These are phyloP conservation scores for Drosophila kuntzei DNA, from an alignment of 2,888 invertebrate species.

Conservation along the genomic window DNA sequence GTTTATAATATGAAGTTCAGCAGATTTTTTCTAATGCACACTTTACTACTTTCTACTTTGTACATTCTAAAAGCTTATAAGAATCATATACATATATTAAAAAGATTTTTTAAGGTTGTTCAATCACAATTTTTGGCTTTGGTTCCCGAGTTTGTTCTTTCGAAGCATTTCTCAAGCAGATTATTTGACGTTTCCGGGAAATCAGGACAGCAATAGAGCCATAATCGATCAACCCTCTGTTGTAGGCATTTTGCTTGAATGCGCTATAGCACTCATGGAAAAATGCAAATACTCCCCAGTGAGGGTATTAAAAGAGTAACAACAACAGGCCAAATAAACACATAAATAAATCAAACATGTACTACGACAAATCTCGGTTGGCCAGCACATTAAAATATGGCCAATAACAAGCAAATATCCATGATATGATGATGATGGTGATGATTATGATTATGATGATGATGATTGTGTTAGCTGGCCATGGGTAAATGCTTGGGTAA, in stretches of 20 bases:
- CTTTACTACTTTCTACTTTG: too few relatives aligned
- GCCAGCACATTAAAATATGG: conserved; percentile 76
- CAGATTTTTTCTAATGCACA: too few relatives aligned
- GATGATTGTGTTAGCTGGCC: conserved; percentile 41
- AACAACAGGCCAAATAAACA: conserved; percentile 75
- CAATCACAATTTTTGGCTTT: too few relatives aligned
- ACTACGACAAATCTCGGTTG: conserved; percentile 80
- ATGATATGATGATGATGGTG: conserved; percentile 44
- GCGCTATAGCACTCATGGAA: not conserved
- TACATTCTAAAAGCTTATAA: too few relatives aligned
- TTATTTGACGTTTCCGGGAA: not conserved
- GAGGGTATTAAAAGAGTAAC: conserved; percentile 33
- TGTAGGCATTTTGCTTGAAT: not conserved
- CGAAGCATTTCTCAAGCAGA: not conserved
- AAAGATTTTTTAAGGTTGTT: too few relatives aligned
- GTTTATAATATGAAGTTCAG: too few relatives aligned
- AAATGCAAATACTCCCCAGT: not conserved
- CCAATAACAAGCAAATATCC: conserved; percentile 75
- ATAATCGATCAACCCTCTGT: not conserved
- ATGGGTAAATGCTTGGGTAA: conserved; percentile 55
- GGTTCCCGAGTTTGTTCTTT: too few relatives aligned
- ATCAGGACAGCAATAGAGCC: not conserved
- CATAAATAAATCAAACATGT: conserved; percentile 78
- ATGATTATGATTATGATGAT: conserved; percentile 17
- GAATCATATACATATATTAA: too few relatives aligned